Conservation (phyloP, 1,140 invertebrate genomes). For the Acromyrmex charruanus region DNA sequence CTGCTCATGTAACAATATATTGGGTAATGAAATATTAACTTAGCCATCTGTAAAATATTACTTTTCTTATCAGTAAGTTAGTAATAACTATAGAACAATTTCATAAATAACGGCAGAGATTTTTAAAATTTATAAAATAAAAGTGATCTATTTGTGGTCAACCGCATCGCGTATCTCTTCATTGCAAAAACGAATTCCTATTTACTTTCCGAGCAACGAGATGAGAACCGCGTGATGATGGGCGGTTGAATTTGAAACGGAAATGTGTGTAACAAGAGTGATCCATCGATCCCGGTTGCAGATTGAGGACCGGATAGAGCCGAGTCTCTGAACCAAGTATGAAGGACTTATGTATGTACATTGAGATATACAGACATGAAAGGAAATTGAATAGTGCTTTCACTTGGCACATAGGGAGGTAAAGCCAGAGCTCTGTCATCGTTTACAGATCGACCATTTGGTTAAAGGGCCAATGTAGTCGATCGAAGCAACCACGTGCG, state of each 20-base stretch:
- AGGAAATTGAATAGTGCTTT: conserved; percentile 73
- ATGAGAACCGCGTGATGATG: background rate
- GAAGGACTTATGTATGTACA: conserved; percentile 50
- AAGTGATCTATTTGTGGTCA: background rate
- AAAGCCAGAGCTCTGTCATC: conserved; percentile 58
- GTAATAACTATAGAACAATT: background rate
- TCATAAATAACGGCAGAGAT: background rate
- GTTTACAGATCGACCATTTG: conserved; percentile 56
- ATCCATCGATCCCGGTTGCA: conserved; percentile 42
- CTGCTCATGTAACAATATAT: background rate
- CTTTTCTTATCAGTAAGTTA: background rate
- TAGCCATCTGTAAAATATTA: background rate
- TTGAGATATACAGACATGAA: conserved; percentile 35
- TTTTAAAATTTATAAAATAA: background rate
- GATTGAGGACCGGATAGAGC: conserved; percentile 42
- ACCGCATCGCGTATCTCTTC: no score
- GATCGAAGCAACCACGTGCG: background rate
- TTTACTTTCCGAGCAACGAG: conserved; percentile 1
- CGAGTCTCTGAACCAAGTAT: conserved; percentile 36
- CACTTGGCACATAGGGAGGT: conserved; percentile 42
- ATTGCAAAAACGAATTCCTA: background rate
- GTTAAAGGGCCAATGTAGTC: conserved; percentile 57
- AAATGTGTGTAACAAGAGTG: conserved; percentile 56
- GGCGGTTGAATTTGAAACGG: conserved; percentile 56
- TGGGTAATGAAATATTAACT: background rate